A percentile compares a stretch with the other conserved stretches of the same genome.
These are phyloP conservation scores for Drosophila quadrilineata DNA, from an alignment of 1,140 invertebrate genomes.

Conservation along the genomic window DNA sequence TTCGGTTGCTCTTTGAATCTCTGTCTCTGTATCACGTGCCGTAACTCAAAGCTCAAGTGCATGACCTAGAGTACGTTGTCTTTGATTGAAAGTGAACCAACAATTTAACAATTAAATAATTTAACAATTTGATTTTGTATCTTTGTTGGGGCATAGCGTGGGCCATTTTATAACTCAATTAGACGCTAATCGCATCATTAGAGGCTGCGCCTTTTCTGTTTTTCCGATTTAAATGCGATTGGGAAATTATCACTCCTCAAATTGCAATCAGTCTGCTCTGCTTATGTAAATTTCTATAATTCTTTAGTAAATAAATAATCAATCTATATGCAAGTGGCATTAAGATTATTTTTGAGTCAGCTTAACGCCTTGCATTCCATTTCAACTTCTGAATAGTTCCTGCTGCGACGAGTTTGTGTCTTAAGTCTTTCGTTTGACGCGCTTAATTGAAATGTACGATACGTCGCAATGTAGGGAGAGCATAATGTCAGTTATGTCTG, in stretches of 20 bases:
- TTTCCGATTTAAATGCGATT: constrained; percentile 23
- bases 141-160: constrained; percentile 44
- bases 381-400: constrained; percentile 52
- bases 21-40: no score
- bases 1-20: constrained; percentile 8
- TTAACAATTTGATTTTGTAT: constrained; percentile 32
- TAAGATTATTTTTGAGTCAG: constrained; percentile 60
- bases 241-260: no score
- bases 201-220: constrained; percentile 20
- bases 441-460: constrained; percentile 20
- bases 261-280: constrained; percentile 44
- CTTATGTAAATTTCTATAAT: constrained; percentile 37
- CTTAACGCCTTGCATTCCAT: constrained; percentile 32
- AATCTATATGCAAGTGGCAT: constrained; percentile 70
- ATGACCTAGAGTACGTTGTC: constrained; percentile 23
- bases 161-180: constrained; percentile 65
- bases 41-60: constrained; percentile 58
- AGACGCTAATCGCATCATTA: constrained; percentile 64
- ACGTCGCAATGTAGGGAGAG: constrained; percentile 26
- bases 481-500: constrained; percentile 36
- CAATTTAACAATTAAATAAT: constrained; percentile 12
- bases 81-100: constrained; percentile 42
- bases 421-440: constrained; percentile 55
- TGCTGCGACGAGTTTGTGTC: constrained; percentile 63
- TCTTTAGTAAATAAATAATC: constrained; percentile 53